Evolutionary conservation across 1,140 invertebrate species (phyloP), one percentile per base, ranked within the genome.

Genomic region (Acromyrmex echinatior): DNA sequence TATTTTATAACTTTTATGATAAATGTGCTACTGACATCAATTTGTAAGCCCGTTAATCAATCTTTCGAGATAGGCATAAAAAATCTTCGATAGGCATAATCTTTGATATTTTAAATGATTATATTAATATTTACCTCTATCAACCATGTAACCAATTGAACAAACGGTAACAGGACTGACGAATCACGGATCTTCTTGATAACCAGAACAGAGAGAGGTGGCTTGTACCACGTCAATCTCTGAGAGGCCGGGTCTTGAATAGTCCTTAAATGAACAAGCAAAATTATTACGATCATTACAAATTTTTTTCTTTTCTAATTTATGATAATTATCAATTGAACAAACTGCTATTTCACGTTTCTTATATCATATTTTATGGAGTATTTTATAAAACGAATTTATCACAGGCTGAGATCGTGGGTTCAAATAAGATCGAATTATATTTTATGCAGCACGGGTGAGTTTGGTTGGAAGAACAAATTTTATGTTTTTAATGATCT

Each of bases 191-290:
- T 97, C 94, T 99, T 99, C 95, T 99, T 99, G 93, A 99, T 99
- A 58, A 99, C 98, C 79, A 99, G 96, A 82, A 99, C 99, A 3
- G 98, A 98, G 31, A 99, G 96, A 1, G 99, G 99, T 51, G 98
- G 98, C 95, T 99, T 99, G 96, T 99, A 98, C 99, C 99, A 99
- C 16, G 98, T 99, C 90, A 99, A 95, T 90, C 98, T 97, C 96
- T 99, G 99, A 90, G 98, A 99, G 86, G 98, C 98, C 39, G 99
- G 99, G 96, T 99, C 99, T 95, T 99, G 99, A 92, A 99, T 99
- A 93, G 98, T 99, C 97, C 98, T 99, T 0, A 96, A 94, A 92
- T 7, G 78, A 84, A 25, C 7, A 49, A 35, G 18, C 21, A 31
- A 58, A 76, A 49, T 4, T 6, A 21, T 82, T 31, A 62, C 1